Conservation (phyloP, 2,113 vertebrate genomes). For the Hyperopisus bebe region DNA sequence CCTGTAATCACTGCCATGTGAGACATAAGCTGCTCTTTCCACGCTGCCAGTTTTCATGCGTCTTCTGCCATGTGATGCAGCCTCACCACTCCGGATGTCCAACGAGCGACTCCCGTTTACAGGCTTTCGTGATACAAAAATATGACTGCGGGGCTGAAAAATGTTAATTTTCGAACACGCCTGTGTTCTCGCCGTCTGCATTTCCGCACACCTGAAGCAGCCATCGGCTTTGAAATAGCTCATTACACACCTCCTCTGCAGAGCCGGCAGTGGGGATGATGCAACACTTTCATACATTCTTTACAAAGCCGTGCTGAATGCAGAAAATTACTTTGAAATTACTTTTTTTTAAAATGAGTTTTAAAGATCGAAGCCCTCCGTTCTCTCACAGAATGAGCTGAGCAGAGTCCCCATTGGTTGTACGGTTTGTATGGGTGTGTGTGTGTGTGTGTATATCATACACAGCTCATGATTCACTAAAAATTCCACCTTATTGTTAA, state of each 20-base stretch:
- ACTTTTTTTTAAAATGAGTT: neutral
- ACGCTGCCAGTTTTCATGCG: neutral
- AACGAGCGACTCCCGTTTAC: neutral
- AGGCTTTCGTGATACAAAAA: neutral
- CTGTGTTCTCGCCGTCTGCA: neutral
- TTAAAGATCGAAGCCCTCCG: neutral
- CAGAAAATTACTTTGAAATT: conserved; percentile 10
- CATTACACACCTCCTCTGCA: conserved; percentile 3
- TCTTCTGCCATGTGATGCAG: neutral
- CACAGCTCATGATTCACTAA: neutral
- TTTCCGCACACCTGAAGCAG: conserved; percentile 6
- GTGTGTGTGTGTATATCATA: neutral
- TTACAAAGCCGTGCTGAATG: neutral
- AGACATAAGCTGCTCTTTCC: neutral
- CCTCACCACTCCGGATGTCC: neutral
- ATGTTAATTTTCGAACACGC: neutral
- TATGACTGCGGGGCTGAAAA: neutral
- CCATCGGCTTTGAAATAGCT: neutral
- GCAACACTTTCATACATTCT: conserved; percentile 11
- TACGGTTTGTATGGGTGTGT: neutral
- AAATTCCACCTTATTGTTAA: neutral
- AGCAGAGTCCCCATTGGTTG: neutral
- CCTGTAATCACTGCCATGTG: neutral
- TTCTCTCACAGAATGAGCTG: neutral
- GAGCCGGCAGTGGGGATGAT: neutral